These are phyloP conservation scores for Stratiomys singularior DNA, from an alignment of 2,888 invertebrate genomes.

Conservation along the genomic window DNA sequence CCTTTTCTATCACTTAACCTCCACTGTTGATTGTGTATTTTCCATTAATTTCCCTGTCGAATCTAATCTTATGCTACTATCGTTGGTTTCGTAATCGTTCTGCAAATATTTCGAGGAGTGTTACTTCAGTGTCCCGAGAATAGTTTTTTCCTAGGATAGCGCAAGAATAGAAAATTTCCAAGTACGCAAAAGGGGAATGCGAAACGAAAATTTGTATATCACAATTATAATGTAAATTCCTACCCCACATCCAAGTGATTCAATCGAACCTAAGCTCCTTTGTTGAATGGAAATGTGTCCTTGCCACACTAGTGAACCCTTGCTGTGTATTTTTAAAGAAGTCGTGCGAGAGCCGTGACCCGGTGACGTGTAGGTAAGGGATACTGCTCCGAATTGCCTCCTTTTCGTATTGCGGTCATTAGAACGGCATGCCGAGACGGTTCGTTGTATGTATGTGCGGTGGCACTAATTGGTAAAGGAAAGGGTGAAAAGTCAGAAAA, in stretches of 20 bases:
- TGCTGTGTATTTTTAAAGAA: background rate
- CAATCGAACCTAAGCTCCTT: background rate
- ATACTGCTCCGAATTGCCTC: background rate
- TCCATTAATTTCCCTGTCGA: background rate
- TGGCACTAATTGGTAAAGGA: background rate
- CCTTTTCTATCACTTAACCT: constrained; percentile 26
- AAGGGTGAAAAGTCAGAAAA: background rate
- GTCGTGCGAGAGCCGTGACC: constrained; percentile 21
- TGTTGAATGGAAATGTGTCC: background rate
- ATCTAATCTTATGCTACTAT: no score
- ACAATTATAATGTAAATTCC: background rate
- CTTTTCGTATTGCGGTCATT: constrained; percentile 34
- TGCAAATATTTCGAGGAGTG: no score
- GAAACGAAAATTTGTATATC: background rate
- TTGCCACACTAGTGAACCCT: background rate
- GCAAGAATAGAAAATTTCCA: no score
- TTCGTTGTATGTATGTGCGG: constrained; percentile 1
- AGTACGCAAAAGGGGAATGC: background rate
- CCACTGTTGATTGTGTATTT: constrained; percentile 15
- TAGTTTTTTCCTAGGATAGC: no score
- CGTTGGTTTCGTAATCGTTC: no score
- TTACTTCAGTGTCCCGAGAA: no score
- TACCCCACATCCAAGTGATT: background rate
- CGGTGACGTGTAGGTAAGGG: constrained; percentile 9
- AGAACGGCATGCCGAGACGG: constrained; percentile 13